Evolutionary conservation across 2,888 invertebrate species (phyloP), one percentile per base, ranked within the genome.

Genomic region (Fragum sueziense): DNA sequence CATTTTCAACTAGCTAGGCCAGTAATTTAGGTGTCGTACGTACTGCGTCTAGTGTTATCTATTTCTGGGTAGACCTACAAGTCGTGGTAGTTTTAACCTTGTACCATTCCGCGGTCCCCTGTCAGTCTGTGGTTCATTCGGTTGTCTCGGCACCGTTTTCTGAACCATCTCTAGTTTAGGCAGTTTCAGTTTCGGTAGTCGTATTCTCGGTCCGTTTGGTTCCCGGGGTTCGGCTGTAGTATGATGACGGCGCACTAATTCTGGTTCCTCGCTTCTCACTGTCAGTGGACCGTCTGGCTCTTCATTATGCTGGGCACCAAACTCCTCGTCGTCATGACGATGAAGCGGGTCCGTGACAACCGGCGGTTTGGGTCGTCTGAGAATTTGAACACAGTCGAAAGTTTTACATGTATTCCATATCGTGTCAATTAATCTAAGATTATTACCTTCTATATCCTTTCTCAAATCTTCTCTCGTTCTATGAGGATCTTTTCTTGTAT

Each of bases 361-460:
- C 0, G 68, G 75, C 41, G 72, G 78, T 59, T 82, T 82, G 3
- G 84, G 84, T 27, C 70, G 69, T 37, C 74, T 61, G 14, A 84
- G 67, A 6, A 84, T 82, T 37, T 71, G 79, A 11, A 84, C 70
- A 65, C 82, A 80, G 65, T 84, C 76, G 37, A 84, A 84, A 34
- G 77, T 74, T 70, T 84, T 84, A 17, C 82, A 74, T 14, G 84
- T 74, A 37, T 73, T 65, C 84, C 84, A 84, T 7, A 84, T 73
- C 22, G 80, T 80, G 54, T 84, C 84, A n/a, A 84, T 77, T 3
- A 84, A 34, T 62, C 77, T 77, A 7, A 82, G 41, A 61, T 84
- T 84, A 34, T 82, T 82, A 20, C 41, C 74, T 65, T 80, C 82
- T 7, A 84, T 37, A 76, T 82, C 82, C 27, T 71, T 54, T 27